Evolutionary conservation across 2,797 vertebrate species (phyloP).

Genomic region (Menidia menidia): DNA sequence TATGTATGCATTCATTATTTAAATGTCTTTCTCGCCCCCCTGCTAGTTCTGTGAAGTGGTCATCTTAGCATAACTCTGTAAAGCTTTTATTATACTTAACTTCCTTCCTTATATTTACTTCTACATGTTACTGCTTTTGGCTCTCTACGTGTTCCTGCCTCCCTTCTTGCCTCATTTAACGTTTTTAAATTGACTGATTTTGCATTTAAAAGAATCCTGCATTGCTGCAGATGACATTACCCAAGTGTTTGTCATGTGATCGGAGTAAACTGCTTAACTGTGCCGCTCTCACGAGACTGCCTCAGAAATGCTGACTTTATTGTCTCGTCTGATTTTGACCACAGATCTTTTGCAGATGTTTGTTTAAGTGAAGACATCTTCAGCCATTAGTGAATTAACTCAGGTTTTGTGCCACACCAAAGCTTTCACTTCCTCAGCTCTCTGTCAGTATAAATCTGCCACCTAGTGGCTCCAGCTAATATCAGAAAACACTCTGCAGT

Average conservation of each 20-base stretch:
- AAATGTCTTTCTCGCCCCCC: background rate
- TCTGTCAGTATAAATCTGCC: constrained; percentile 57
- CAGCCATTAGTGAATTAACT: background rate
- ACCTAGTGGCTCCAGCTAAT: constrained; percentile 54
- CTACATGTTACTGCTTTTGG: background rate
- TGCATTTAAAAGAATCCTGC: background rate
- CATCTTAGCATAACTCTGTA: background rate
- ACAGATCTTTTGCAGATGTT: background rate
- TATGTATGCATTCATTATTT: background rate
- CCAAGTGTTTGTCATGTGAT: background rate
- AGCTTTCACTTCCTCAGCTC: constrained; percentile 40
- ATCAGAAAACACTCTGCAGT: constrained; percentile 22
- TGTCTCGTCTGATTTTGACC: background rate
- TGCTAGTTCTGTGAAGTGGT: background rate
- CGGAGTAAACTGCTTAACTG: background rate
- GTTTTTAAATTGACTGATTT: background rate
- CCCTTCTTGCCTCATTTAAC: background rate
- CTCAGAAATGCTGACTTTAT: background rate
- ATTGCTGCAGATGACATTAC: background rate
- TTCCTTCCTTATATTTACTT: background rate
- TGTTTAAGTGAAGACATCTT: background rate
- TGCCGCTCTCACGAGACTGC: background rate
- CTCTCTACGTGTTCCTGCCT: background rate
- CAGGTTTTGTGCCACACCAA: constrained; percentile 22
- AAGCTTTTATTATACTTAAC: background rate